A percentile compares a stretch with the other conserved stretches of the same genome.
Conservation (phyloP, 2,888 invertebrate genomes). For the Epinotia brunnichana region DNA sequence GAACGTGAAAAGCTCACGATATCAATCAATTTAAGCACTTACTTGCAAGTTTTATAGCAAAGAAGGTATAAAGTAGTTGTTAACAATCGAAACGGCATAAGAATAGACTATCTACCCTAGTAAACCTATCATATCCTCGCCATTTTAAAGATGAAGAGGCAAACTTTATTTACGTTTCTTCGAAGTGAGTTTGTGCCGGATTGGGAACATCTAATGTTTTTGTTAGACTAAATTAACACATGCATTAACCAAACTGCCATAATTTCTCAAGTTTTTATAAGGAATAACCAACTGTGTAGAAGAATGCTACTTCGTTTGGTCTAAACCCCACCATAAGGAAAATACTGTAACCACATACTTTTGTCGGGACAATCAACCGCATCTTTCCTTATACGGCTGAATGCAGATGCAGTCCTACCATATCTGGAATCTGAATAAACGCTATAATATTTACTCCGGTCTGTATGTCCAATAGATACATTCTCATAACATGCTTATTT, state of each 20-base stretch:
- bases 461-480: not conserved
- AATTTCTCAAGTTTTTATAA: not conserved
- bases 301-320: not conserved
- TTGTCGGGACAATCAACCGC: not conserved
- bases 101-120: not conserved
- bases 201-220: not conserved
- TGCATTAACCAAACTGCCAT: no score
- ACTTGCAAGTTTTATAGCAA: not conserved
- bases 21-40: constrained; percentile 18
- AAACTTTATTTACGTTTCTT: not conserved
- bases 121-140: not conserved
- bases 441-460: no score
- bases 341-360: not conserved
- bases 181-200: not conserved
- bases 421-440: not conserved
- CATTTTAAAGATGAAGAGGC: not conserved
- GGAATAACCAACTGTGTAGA: not conserved
- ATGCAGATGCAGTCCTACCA: not conserved
- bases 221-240: not conserved
- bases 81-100: not conserved
- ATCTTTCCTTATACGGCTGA: constrained; percentile 2
- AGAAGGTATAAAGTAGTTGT: not conserved
- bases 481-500: not conserved
- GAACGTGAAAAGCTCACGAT: constrained; percentile 21
- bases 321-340: not conserved